These are phyloP conservation scores for Cephus pulcher DNA, from an alignment of 2,888 invertebrate species.

Conservation along the genomic window DNA sequence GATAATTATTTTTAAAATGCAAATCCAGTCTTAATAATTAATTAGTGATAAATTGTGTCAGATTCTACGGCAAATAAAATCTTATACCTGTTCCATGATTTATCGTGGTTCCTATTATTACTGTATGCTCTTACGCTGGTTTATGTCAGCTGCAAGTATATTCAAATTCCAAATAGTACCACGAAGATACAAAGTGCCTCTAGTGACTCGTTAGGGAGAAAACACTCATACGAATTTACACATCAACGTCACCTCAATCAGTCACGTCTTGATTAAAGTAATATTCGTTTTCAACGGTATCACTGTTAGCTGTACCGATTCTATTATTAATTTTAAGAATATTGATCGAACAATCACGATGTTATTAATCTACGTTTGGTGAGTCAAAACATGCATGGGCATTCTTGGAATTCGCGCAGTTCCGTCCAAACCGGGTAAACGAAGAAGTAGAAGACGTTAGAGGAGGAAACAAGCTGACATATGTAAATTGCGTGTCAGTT, in stretches of 20 bases:
- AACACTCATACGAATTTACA: background rate
- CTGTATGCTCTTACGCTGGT: background rate
- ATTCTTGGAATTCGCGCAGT: background rate
- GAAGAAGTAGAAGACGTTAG: background rate
- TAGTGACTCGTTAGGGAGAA: background rate
- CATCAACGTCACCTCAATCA: background rate
- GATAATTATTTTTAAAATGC: background rate
- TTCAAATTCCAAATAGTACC: background rate
- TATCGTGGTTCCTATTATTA: background rate
- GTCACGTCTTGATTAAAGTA: background rate
- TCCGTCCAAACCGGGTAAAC: background rate
- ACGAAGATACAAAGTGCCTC: background rate
- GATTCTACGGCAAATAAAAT: background rate
- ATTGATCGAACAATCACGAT: background rate
- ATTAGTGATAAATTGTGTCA: background rate
- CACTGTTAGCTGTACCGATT: background rate
- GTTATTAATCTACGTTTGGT: background rate
- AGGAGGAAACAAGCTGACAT: background rate
- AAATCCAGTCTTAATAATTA: background rate
- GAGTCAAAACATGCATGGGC: background rate
- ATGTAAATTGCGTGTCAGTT: background rate
- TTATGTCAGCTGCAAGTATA: background rate
- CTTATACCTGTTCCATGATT: background rate
- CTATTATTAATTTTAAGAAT: background rate
- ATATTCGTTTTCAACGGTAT: background rate